Evolutionary conservation across 2,113 vertebrate genomes (phyloP).

Genomic region (Sakesphorus luctuosus): DNA sequence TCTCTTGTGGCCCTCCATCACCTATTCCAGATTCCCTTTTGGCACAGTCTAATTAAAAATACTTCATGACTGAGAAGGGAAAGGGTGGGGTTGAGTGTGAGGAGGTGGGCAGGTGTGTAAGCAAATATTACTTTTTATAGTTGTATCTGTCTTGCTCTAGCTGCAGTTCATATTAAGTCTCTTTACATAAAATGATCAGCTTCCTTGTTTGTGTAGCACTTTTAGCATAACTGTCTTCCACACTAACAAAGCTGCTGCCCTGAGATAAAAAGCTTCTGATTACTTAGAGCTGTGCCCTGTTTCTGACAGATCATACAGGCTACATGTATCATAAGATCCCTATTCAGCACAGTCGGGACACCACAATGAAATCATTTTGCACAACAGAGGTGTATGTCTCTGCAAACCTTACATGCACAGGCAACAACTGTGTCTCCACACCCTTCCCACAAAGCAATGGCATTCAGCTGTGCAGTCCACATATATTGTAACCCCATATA

Average conservation of each 20-base stretch:
- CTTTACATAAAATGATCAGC: neutral
- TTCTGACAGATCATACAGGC: neutral
- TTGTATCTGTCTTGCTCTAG: neutral
- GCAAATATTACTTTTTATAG: neutral
- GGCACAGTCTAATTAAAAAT: neutral
- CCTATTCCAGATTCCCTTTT: neutral
- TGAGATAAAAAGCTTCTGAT: neutral
- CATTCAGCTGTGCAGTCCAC: neutral
- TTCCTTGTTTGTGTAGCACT: neutral
- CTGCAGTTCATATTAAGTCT: neutral
- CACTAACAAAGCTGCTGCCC: neutral
- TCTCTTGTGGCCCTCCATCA: neutral
- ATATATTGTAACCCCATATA: neutral
- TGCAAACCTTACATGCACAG: neutral
- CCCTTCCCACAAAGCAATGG: slow-evolving; percentile 16
- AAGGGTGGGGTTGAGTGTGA: rapidly evolving
- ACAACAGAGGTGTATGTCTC: neutral
- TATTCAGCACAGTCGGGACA: neutral
- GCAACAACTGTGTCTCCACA: slow-evolving; percentile 18
- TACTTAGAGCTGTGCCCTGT: neutral
- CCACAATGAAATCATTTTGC: neutral
- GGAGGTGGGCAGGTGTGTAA: neutral
- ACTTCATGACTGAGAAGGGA: neutral
- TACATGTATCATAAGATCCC: neutral
- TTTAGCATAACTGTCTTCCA: neutral